Percentiles rank a stretch among this genome's conserved stretches.
These are phyloP conservation scores for Glaucomys volans DNA, from an alignment of 2,113 vertebrate species.

Conservation along the genomic window DNA sequence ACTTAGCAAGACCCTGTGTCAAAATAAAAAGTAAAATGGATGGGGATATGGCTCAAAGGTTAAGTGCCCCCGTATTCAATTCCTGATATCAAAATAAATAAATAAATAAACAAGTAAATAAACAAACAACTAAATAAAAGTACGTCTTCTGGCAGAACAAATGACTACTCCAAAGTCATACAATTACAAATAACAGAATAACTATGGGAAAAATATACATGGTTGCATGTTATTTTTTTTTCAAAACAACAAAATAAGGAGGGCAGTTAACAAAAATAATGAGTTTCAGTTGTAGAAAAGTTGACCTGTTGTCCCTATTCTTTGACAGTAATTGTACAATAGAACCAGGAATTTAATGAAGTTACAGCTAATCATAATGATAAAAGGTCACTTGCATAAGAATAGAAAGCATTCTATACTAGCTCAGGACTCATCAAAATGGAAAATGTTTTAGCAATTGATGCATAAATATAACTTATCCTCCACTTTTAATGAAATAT, in stretches of 20 bases:
- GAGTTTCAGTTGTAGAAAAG: slow-evolving; percentile 8
- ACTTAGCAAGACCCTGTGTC: no score
- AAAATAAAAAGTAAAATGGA: no score
- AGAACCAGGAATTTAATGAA: slow-evolving; percentile 26
- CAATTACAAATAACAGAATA: neutral
- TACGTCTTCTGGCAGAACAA: neutral
- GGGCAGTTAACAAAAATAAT: slow-evolving; percentile 30
- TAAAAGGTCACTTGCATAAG: neutral
- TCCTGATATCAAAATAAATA: no score
- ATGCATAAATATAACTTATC: neutral
- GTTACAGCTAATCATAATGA: slow-evolving; percentile 16
- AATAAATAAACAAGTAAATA: no score
- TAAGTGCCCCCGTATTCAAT: no score
- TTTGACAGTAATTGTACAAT: slow-evolving; percentile 26
- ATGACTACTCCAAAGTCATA: slow-evolving; percentile 3
- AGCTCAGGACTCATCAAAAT: slow-evolving; percentile 33
- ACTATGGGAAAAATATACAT: neutral
- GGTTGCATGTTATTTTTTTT: neutral
- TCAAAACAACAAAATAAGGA: neutral
- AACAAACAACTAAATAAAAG: neutral
- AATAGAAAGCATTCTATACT: neutral
- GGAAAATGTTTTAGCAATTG: neutral
- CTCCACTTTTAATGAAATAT: neutral
- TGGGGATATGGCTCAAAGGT: no score
- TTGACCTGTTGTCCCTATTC: neutral